Evolutionary conservation across 2,888 invertebrate genomes (phyloP).

Genomic region (Sinhomidia bicolor): DNA sequence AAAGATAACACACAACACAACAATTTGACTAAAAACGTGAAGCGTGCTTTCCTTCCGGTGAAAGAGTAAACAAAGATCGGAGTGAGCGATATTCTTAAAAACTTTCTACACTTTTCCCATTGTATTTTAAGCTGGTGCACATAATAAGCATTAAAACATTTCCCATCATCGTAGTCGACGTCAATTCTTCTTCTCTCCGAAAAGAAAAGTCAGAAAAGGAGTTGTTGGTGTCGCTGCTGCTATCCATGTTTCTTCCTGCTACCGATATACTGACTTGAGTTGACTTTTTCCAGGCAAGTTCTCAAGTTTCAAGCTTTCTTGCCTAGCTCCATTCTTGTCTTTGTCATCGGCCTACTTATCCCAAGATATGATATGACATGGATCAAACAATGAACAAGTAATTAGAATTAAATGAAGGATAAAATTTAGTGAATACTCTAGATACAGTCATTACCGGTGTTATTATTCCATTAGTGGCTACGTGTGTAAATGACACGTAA

Average conservation of each 20-base stretch:
- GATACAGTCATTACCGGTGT: neutral
- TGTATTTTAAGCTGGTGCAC: constrained; percentile 11
- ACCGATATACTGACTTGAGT: constrained; percentile 5
- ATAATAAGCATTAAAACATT: constrained; percentile 47
- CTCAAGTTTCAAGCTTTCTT: neutral
- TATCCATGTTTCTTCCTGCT: constrained; percentile 23
- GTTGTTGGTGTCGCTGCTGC: neutral
- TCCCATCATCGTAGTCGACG: constrained; percentile 21
- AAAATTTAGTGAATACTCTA: neutral
- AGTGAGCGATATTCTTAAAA: constrained; percentile 51
- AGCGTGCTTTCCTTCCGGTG: constrained; percentile 70
- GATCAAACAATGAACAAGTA: constrained; percentile 50
- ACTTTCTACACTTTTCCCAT: constrained; percentile 26
- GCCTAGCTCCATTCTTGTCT: neutral
- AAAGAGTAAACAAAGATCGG: constrained; percentile 65
- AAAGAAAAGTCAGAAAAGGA: constrained; percentile 17
- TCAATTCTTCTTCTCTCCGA: neutral
- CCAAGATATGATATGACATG: neutral
- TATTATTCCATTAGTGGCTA: neutral
- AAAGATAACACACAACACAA: constrained; percentile 65
- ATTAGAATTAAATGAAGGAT: constrained; percentile 56
- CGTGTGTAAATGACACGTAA: neutral
- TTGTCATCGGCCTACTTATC: constrained; percentile 44
- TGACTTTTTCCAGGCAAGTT: neutral
- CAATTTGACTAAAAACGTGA: constrained; percentile 70